Percentiles rank a stretch among this genome's conserved stretches.
These are phyloP conservation scores for Cyanoramphus novaezelandiae DNA, from an alignment of 2,113 vertebrate species.

Conservation along the genomic window DNA sequence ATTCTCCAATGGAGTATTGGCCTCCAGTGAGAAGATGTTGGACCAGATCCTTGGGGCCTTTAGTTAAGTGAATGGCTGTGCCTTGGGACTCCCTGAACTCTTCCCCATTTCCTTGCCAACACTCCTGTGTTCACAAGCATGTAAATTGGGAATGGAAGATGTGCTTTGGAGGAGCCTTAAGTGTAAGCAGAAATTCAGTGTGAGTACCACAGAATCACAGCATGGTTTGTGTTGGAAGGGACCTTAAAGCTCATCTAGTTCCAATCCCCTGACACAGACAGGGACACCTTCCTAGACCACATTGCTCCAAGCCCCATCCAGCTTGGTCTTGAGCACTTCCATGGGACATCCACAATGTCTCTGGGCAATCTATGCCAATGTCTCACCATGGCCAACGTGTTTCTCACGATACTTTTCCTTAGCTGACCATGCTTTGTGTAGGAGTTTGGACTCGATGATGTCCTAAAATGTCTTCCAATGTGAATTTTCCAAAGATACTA, in stretches of 20 bases:
- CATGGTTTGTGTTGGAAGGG: background rate
- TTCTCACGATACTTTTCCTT: background rate
- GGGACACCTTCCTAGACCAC: background rate
- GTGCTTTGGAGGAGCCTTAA: background rate
- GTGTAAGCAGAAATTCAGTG: background rate
- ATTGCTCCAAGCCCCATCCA: background rate
- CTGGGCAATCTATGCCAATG: background rate
- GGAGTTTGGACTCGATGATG: background rate
- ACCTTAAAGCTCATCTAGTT: background rate
- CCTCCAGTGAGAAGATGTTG: background rate
- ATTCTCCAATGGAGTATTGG: background rate
- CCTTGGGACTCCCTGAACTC: background rate
- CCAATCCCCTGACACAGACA: background rate
- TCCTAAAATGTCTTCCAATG: background rate
- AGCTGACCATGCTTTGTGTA: background rate
- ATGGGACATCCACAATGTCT: background rate
- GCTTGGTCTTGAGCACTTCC: background rate
- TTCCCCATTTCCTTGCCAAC: background rate
- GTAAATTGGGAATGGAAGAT: background rate
- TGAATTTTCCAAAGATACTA: background rate
- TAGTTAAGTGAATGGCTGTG: background rate
- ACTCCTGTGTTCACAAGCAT: background rate
- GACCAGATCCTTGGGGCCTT: background rate
- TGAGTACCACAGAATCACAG: background rate
- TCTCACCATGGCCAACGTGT: background rate